Conservation (phyloP, 2,113 vertebrate genomes). For the Antechinus stuartii region DNA sequence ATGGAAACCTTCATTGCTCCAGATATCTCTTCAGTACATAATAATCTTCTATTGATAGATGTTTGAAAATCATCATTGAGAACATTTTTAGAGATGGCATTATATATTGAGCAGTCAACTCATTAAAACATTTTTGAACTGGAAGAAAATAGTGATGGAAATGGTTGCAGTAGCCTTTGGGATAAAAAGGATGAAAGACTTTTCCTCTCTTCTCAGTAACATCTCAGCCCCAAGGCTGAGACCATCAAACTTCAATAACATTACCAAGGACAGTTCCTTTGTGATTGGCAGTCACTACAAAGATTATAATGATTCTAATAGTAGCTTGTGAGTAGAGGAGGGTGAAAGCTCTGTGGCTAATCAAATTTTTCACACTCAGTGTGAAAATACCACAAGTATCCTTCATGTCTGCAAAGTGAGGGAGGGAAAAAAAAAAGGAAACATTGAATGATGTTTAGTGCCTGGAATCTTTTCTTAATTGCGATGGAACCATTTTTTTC, state of each 20-base stretch:
- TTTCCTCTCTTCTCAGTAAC: background rate
- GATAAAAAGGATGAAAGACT: background rate
- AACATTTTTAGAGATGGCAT: background rate
- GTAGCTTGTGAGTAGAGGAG: background rate
- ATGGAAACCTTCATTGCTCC: background rate
- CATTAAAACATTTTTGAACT: background rate
- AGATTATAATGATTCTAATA: background rate
- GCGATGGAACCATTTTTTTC: background rate
- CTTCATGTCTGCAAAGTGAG: background rate
- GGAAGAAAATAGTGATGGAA: background rate
- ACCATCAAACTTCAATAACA: background rate
- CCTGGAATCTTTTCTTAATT: background rate
- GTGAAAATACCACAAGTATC: constrained; percentile 4
- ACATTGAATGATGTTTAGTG: background rate
- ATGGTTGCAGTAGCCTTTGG: background rate
- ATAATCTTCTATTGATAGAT: background rate
- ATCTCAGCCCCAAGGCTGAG: constrained; percentile 6
- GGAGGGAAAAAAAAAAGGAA: background rate
- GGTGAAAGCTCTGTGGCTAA: background rate
- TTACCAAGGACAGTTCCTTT: background rate
- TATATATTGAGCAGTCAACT: background rate
- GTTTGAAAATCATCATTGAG: background rate
- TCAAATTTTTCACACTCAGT: constrained; percentile 4
- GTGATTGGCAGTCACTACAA: background rate
- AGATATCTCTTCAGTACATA: background rate